Evolutionary conservation across 2,888 invertebrate genomes (phyloP).

Genomic region (Petrolisthes manimaculis): DNA sequence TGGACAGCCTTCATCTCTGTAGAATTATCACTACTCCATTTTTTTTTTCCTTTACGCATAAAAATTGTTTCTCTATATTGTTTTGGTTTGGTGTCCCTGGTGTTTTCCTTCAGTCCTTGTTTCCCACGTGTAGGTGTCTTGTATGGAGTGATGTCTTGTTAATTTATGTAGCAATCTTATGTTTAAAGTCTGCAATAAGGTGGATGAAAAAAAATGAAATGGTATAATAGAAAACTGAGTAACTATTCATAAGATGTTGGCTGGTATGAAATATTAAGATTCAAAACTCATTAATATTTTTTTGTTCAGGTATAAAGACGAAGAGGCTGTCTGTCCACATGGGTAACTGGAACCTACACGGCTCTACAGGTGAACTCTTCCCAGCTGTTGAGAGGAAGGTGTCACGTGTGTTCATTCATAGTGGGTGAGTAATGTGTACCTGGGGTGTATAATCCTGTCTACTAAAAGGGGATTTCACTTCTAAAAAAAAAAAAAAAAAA

Average conservation of each 20-base stretch:
- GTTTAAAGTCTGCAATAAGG: too few relatives aligned
- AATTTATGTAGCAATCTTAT: background rate
- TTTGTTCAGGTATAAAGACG: constrained; percentile 35
- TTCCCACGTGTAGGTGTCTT: too few relatives aligned
- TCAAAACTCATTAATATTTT: background rate
- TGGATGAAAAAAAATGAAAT: background rate
- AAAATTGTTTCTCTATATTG: too few relatives aligned
- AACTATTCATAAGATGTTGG: background rate
- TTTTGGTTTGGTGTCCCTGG: too few relatives aligned
- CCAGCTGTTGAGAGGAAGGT: constrained; percentile 49
- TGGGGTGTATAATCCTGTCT: background rate
- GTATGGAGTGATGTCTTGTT: background rate
- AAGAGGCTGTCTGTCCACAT: constrained; percentile 39
- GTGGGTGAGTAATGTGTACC: constrained; percentile 10
- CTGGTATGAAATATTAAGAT: background rate
- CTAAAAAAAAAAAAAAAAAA: too few relatives aligned
- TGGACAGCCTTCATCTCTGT: too few relatives aligned
- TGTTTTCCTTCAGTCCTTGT: too few relatives aligned
- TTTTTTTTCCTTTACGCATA: too few relatives aligned
- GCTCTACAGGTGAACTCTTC: constrained; percentile 47
- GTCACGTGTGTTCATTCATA: constrained; percentile 43
- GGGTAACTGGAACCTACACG: constrained; percentile 57
- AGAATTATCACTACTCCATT: too few relatives aligned
- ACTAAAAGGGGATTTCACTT: background rate
- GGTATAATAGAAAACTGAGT: background rate